phyloP scores from a whole-genome alignment of 2,113 vertebrate genomes.

The Columba livia region DNA sequence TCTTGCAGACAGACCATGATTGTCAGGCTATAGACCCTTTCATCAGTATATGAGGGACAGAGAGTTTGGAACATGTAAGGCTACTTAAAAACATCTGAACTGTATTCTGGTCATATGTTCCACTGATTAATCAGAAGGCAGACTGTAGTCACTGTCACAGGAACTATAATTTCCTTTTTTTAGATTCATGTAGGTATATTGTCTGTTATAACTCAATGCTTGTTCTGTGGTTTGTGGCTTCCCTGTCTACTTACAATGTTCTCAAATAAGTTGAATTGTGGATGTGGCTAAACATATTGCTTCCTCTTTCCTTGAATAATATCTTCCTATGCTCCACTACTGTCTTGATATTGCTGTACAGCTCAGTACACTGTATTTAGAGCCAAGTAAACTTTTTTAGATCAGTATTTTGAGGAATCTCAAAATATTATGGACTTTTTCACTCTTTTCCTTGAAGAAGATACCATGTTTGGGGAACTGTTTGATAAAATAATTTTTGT shows the following conservation, averaged over 20 bases:
- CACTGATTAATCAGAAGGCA: not conserved
- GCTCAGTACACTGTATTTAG: not conserved
- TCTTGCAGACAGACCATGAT: not conserved
- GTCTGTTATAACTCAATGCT: not conserved
- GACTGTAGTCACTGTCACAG: not conserved
- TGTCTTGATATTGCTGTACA: not conserved
- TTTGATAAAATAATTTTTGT: not conserved
- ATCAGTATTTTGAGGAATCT: not conserved
- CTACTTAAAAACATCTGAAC: not conserved
- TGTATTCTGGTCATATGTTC: not conserved
- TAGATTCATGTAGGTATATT: not conserved
- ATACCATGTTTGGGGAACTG: not conserved
- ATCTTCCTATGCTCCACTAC: not conserved
- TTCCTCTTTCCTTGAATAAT: conserved; percentile 30
- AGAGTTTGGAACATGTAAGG: not conserved
- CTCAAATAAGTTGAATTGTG: not conserved
- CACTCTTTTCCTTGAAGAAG: not conserved
- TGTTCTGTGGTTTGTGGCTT: conserved; percentile 60
- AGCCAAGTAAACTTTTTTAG: not conserved
- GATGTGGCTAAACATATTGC: conserved; percentile 17
- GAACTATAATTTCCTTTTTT: not conserved
- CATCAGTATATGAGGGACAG: not conserved
- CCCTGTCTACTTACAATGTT: not conserved
- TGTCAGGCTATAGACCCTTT: not conserved
- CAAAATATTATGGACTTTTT: not conserved